Percentiles rank a stretch among this genome's conserved stretches.
Evolutionary conservation across 2,888 invertebrate genomes (phyloP).

Genomic region (Leptopilina syphax): DNA sequence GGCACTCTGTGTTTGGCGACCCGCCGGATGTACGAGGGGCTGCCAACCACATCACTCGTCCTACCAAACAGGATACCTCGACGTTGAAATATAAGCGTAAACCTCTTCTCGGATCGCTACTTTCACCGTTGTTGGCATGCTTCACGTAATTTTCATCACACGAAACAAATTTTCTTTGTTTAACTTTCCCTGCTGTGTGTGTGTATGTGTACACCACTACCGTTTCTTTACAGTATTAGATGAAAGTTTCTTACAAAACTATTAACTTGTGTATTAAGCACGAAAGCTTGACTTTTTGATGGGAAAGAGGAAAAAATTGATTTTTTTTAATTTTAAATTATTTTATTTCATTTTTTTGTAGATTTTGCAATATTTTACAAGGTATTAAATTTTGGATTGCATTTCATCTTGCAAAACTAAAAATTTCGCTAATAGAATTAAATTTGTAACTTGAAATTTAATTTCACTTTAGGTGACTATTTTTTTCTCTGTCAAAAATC

Average conservation of each 20-base stretch:
- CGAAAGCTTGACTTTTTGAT: too few relatives aligned
- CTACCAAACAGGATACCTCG: constrained; percentile 61
- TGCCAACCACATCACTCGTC: constrained; percentile 72
- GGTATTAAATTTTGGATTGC: too few relatives aligned
- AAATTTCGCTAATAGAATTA: too few relatives aligned
- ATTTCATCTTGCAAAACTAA: too few relatives aligned
- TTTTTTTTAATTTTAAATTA: too few relatives aligned
- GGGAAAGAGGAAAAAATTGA: too few relatives aligned
- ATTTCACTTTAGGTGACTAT: too few relatives aligned
- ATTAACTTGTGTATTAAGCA: not conserved
- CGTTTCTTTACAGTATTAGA: not conserved
- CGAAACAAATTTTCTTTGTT: constrained; percentile 13
- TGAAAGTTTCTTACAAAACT: not conserved
- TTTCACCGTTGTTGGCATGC: constrained; percentile 51
- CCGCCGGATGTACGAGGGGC: constrained; percentile 66
- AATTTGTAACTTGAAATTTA: too few relatives aligned
- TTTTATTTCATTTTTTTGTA: too few relatives aligned
- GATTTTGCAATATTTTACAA: too few relatives aligned
- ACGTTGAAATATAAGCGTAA: constrained; percentile 67
- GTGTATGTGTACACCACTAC: not conserved
- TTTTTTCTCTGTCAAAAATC: too few relatives aligned
- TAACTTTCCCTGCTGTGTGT: not conserved
- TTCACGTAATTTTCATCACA: constrained; percentile 40
- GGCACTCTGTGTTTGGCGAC: constrained; percentile 64
- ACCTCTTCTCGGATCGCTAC: constrained; percentile 49